A percentile compares a stretch with the other conserved stretches of the same genome.
Evolutionary conservation across 2,113 vertebrate genomes (phyloP).

Genomic region (Rhea americana): DNA sequence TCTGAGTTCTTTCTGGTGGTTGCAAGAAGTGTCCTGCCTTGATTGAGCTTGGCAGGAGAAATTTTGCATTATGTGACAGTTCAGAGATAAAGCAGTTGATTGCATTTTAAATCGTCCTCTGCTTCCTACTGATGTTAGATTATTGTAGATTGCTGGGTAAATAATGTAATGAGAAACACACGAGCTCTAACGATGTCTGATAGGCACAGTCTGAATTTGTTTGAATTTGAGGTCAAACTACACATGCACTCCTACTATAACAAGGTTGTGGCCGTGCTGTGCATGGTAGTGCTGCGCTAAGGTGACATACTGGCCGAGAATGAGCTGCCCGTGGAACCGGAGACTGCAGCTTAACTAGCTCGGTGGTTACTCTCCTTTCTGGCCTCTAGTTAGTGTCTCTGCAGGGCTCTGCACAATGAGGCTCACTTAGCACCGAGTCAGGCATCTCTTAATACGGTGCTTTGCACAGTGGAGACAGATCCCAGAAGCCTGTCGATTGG

Average conservation of each 20-base stretch:
- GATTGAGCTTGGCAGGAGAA: background rate
- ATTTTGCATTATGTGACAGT: background rate
- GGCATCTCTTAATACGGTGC: background rate
- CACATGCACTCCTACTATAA: accelerated
- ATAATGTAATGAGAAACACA: background rate
- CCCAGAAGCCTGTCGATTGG: background rate
- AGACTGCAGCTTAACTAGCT: background rate
- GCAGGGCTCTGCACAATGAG: background rate
- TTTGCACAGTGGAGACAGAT: background rate
- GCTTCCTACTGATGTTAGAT: background rate
- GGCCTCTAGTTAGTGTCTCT: background rate
- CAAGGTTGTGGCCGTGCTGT: accelerated
- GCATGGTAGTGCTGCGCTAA: background rate
- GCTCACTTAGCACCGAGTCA: background rate
- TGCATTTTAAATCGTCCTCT: background rate
- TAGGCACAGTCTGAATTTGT: background rate
- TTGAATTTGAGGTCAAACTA: background rate
- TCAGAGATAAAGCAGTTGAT: background rate
- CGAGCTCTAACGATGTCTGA: background rate
- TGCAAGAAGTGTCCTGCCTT: background rate
- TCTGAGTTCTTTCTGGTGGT: background rate
- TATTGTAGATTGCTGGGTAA: background rate
- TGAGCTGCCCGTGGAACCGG: background rate
- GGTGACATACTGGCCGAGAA: accelerated
- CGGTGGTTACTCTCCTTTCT: background rate